Conservation (phyloP, 2,888 invertebrate species). For the Lottia scabra region DNA sequence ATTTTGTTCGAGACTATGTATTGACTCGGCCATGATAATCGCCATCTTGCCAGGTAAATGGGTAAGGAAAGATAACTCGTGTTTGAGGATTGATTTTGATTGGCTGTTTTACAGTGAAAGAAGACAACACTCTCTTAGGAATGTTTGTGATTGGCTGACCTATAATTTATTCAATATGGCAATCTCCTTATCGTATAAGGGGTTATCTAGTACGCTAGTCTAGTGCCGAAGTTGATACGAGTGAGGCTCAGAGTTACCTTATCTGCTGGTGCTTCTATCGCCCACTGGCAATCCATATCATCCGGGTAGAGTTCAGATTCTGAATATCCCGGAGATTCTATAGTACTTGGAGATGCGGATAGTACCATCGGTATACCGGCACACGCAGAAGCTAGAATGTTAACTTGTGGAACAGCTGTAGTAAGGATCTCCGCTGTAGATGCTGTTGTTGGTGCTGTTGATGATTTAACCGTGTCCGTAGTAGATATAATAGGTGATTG, state of each 20-base stretch:
- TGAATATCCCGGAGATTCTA: constrained; percentile 25
- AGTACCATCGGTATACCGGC: constrained; percentile 19
- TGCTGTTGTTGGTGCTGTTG: neutral
- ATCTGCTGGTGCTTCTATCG: constrained; percentile 14
- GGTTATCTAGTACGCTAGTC: too few relatives aligned
- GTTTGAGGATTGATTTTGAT: too few relatives aligned
- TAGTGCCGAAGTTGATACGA: too few relatives aligned
- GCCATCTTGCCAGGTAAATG: too few relatives aligned
- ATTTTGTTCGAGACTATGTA: too few relatives aligned
- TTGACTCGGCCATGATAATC: too few relatives aligned
- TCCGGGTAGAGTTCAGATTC: constrained; percentile 4
- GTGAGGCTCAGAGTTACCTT: constrained; percentile 15
- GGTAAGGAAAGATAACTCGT: too few relatives aligned
- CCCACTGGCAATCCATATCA: constrained; percentile 26
- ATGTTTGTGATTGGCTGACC: too few relatives aligned
- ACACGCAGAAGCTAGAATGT: constrained; percentile 13
- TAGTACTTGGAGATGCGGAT: constrained; percentile 8
- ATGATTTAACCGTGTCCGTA: neutral
- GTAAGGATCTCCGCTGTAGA: neutral
- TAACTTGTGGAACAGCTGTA: neutral
- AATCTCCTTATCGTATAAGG: too few relatives aligned
- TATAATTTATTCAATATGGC: too few relatives aligned
- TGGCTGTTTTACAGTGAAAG: too few relatives aligned
- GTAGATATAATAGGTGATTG: neutral
- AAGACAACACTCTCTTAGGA: too few relatives aligned